A percentile compares a stretch with the other conserved stretches of the same genome.
These are phyloP conservation scores for Nothoprocta perdicaria DNA, from an alignment of 2,113 vertebrate species.

Conservation along the genomic window DNA sequence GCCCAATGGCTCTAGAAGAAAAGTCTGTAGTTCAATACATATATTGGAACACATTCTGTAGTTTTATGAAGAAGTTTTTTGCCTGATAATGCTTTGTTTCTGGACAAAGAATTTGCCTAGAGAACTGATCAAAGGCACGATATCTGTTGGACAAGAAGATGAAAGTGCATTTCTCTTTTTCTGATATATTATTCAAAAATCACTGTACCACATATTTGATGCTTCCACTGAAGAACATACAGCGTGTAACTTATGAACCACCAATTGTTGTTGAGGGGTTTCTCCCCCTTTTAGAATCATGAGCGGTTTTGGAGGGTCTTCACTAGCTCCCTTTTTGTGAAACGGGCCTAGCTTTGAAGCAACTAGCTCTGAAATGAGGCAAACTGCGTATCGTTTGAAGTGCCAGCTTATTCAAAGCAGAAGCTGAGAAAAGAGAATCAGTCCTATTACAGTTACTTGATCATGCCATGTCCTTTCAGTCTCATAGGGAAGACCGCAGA, in stretches of 20 bases:
- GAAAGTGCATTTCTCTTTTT: conserved; percentile 36
- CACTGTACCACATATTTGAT: neutral
- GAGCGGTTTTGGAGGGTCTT: conserved; percentile 41
- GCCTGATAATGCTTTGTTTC: conserved; percentile 43
- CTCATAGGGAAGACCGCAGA: conserved; percentile 51
- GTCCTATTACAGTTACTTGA: conserved; percentile 57
- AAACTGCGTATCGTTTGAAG: conserved; percentile 75
- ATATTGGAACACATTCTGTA: conserved; percentile 19
- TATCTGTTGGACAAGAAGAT: conserved; percentile 42
- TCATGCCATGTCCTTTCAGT: conserved; percentile 66
- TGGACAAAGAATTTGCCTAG: conserved; percentile 44
- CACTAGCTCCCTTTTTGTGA: conserved; percentile 69
- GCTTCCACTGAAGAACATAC: neutral
- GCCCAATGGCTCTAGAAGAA: neutral
- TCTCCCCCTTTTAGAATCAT: neutral
- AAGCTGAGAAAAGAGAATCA: conserved; percentile 22
- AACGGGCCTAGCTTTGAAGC: conserved; percentile 73
- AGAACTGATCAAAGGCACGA: conserved; percentile 56
- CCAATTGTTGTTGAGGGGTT: conserved; percentile 36
- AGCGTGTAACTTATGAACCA: conserved; percentile 56
- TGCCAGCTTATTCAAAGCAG: conserved; percentile 70
- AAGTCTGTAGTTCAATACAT: conserved; percentile 52
- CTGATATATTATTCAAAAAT: conserved; percentile 52
- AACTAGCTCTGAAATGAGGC: conserved; percentile 74
- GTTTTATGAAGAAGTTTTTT: neutral